Evolutionary conservation across 2,888 invertebrate species (phyloP).

Genomic region (Eurytoma adleriae): DNA sequence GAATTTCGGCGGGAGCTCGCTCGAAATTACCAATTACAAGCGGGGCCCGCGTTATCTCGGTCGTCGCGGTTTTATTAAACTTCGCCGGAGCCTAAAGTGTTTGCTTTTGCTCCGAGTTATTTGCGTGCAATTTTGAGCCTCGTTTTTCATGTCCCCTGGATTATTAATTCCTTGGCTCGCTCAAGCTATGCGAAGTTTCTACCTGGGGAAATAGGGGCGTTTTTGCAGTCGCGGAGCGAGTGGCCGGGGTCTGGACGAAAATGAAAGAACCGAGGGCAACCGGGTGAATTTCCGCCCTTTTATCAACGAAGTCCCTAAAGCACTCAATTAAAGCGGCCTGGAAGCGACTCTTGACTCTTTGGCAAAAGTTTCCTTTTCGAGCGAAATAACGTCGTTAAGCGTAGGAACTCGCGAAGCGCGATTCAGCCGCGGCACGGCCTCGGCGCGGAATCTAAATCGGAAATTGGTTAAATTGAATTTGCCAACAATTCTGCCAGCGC

Average conservation of each 20-base stretch:
- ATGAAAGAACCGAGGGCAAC: not conserved
- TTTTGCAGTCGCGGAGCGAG: too few relatives aligned
- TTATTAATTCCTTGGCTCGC: too few relatives aligned
- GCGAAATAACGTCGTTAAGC: constrained; percentile 37
- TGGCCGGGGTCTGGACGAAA: too few relatives aligned
- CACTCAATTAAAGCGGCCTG: constrained; percentile 26
- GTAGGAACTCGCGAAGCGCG: too few relatives aligned
- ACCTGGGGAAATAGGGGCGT: too few relatives aligned
- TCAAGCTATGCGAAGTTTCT: too few relatives aligned
- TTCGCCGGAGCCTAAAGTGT: too few relatives aligned
- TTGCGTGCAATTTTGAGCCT: too few relatives aligned
- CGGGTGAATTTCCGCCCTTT: not conserved
- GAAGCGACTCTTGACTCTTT: not conserved
- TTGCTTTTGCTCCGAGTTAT: too few relatives aligned
- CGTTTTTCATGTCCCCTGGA: too few relatives aligned
- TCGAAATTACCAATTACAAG: constrained; percentile 18
- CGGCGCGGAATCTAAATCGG: constrained; percentile 28
- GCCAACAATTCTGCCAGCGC: constrained; percentile 17
- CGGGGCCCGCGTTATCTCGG: not conserved
- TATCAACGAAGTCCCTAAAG: constrained; percentile 15
- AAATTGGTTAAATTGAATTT: constrained; percentile 51
- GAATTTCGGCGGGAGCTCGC: constrained; percentile 7
- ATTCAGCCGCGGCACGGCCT: not conserved
- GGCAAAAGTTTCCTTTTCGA: constrained; percentile 22
- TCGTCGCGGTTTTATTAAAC: too few relatives aligned